These are phyloP conservation scores for Gouania willdenowi DNA, from an alignment of 2,797 vertebrate species.

Conservation along the genomic window DNA sequence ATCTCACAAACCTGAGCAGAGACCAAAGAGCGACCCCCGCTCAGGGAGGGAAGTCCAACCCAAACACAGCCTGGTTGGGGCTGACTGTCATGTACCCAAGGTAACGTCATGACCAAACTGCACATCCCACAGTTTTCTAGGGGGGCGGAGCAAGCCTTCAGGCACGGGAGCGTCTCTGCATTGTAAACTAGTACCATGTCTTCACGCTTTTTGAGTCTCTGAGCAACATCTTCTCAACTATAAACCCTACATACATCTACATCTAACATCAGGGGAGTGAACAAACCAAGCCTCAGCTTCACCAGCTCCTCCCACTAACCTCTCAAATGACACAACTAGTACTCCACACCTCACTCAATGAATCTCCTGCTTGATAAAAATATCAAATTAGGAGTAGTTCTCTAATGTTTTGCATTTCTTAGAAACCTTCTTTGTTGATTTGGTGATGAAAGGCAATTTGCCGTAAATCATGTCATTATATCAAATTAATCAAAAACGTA, in stretches of 20 bases:
- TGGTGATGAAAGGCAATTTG: too few species aligned
- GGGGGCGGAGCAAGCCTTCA: constrained; percentile 73
- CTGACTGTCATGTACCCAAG: constrained; percentile 99
- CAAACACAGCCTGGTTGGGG: constrained; percentile 93
- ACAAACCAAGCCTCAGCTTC: too few species aligned
- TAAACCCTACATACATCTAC: neutral
- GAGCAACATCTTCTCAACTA: constrained; percentile 70
- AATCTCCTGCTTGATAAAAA: too few species aligned
- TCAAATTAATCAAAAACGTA: too few species aligned
- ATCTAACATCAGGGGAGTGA: too few species aligned
- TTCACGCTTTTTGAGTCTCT: constrained; percentile 30
- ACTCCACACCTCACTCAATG: too few species aligned
- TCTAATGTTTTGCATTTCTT: too few species aligned
- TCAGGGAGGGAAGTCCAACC: constrained; percentile 28
- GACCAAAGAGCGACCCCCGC: constrained; percentile 8
- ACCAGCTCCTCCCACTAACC: too few species aligned
- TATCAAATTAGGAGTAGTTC: too few species aligned
- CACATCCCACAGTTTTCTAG: constrained; percentile 97
- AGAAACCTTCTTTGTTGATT: too few species aligned
- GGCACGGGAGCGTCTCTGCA: constrained; percentile 91
- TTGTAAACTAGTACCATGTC: constrained; percentile 74
- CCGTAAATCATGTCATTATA: too few species aligned
- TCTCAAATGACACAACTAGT: too few species aligned
- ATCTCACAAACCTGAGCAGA: constrained; percentile 57
- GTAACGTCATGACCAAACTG: constrained; percentile 97